phyloP scores from a whole-genome alignment of 2,113 vertebrate species.

The Paradisaea rubra region DNA sequence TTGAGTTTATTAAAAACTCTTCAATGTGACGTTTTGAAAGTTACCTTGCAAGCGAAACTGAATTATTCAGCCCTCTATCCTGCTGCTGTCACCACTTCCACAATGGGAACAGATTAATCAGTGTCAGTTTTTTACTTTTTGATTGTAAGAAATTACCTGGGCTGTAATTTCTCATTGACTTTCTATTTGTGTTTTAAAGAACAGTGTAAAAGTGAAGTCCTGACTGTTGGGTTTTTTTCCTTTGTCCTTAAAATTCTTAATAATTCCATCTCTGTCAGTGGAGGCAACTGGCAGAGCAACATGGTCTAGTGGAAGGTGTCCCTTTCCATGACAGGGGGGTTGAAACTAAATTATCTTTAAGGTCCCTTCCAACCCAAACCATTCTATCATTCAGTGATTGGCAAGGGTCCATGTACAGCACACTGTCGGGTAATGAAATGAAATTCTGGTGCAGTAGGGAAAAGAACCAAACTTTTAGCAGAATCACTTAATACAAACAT shows the following conservation, averaged over 20 bases:
- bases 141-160: not conserved
- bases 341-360: not conserved
- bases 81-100: not conserved
- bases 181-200: not conserved
- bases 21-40: not conserved
- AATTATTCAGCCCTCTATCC: not conserved
- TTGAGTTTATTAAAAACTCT: not conserved
- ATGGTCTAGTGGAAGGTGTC: not conserved
- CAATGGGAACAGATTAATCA: not conserved
- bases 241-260: not conserved
- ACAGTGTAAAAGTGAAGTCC: not conserved
- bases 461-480: not conserved
- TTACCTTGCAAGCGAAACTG: not conserved
- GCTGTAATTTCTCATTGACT: not conserved
- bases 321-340: not conserved
- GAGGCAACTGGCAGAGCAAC: not conserved
- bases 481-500: not conserved
- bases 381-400: not conserved
- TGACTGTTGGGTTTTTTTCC: not conserved
- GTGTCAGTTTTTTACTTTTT: not conserved
- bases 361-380: not conserved
- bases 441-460: not conserved
- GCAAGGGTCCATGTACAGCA: not conserved
- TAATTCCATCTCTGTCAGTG: not conserved
- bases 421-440: not conserved